Percentiles rank a stretch among this genome's conserved stretches.
Evolutionary conservation across 2,888 invertebrate genomes (phyloP).

Genomic region (Periphyllus acericola): DNA sequence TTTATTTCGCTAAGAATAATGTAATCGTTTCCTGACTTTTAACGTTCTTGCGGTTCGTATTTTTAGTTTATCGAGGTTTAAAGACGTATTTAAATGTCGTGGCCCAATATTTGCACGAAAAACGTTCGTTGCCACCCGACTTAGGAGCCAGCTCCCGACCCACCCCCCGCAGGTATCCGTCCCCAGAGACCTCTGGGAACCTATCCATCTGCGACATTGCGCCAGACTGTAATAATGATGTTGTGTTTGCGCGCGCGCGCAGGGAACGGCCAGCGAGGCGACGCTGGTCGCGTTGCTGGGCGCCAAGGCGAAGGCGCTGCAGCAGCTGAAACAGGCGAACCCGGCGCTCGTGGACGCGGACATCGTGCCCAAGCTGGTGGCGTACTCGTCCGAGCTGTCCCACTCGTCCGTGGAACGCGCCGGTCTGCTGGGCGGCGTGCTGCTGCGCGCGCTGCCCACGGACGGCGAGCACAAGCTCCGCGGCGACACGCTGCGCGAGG

Average conservation of each 20-base stretch:
- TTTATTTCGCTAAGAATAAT: too few relatives aligned
- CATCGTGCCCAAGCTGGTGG: slow-evolving; percentile 83
- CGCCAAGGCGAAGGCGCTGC: slow-evolving; percentile 81
- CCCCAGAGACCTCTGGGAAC: too few relatives aligned
- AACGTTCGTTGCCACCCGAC: too few relatives aligned
- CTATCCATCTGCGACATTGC: too few relatives aligned
- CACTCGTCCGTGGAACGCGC: slow-evolving; percentile 95
- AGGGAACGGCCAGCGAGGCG: slow-evolving; percentile 95
- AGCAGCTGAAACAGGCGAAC: slow-evolving; percentile 76
- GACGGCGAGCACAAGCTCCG: slow-evolving; percentile 79
- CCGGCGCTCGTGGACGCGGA: slow-evolving; percentile 80
- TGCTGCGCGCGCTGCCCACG: slow-evolving; percentile 78
- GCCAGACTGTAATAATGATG: too few relatives aligned
- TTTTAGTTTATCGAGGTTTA: too few relatives aligned
- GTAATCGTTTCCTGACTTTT: too few relatives aligned
- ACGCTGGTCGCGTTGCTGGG: slow-evolving; percentile 92
- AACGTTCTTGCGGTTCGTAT: too few relatives aligned
- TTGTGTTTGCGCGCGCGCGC: neutral
- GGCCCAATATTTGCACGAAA: too few relatives aligned
- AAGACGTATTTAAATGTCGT: too few relatives aligned
- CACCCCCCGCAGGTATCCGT: too few relatives aligned
- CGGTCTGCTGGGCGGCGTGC: slow-evolving; percentile 87
- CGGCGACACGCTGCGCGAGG: slow-evolving; percentile 79
- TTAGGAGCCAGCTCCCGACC: too few relatives aligned
- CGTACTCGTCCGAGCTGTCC: slow-evolving; percentile 85